A percentile compares a stretch with the other conserved stretches of the same genome.
These are phyloP conservation scores for Salmo trutta DNA, from an alignment of 2,797 vertebrate genomes.

Conservation along the genomic window DNA sequence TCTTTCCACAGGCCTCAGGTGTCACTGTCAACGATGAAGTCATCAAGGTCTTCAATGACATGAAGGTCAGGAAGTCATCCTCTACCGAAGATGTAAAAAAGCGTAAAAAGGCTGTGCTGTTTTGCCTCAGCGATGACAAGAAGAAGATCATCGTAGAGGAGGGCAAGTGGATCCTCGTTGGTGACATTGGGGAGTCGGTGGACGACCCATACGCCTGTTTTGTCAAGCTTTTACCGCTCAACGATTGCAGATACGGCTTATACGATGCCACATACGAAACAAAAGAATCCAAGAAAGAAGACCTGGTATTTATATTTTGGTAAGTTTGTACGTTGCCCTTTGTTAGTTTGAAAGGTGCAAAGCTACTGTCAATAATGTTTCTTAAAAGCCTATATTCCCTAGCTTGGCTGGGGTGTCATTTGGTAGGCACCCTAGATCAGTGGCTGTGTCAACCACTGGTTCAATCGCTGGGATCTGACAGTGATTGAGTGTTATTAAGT, in stretches of 20 bases:
- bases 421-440: too few species aligned
- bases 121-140: conserved; percentile 94
- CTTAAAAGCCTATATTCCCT: too few species aligned
- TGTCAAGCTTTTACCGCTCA: conserved; percentile 93
- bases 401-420: too few species aligned
- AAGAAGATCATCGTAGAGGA: conserved; percentile 98
- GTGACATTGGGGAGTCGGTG: conserved; percentile 93
- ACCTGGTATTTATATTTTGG: conserved; percentile 99
- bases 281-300: conserved; percentile 99
- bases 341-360: too few species aligned
- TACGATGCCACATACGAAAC: conserved; percentile 99
- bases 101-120: conserved; percentile 97
- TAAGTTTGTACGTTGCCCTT: conserved; percentile 62
- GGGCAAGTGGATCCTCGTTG: conserved; percentile 93
- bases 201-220: conserved; percentile 95
- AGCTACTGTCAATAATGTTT: too few species aligned
- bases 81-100: conserved; percentile 94
- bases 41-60: conserved; percentile 98
- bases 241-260: conserved; percentile 96
- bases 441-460: too few species aligned
- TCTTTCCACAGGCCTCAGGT: conserved; percentile 86
- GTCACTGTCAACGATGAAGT: conserved; percentile 98
- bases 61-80: conserved; percentile 98
- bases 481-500: neutral
- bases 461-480: too few species aligned